phyloP scores from a whole-genome alignment of 2,888 invertebrate species.

The Alviniconcha strummeri region DNA sequence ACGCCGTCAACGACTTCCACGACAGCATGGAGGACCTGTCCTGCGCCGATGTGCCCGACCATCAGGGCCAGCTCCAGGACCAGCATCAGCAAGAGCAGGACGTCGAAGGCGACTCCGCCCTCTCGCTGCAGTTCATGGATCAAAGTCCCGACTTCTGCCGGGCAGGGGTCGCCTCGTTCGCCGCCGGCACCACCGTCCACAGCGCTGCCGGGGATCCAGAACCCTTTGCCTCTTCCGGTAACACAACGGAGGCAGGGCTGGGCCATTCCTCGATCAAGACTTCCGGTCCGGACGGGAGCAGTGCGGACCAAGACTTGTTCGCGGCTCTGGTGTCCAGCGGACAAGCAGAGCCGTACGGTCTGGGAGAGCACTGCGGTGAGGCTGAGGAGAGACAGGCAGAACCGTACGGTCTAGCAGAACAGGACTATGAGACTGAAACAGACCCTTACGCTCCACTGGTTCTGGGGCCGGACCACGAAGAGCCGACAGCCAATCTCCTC shows the following conservation, averaged over 20 bases:
- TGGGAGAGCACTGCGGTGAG: no score
- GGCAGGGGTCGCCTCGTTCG: neutral
- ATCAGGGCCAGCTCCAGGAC: constrained; percentile 33
- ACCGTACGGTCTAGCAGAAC: no score
- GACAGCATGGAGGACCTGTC: constrained; percentile 59
- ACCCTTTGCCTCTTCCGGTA: no score
- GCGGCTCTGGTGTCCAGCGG: no score
- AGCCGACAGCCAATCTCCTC: neutral
- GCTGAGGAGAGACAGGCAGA: no score
- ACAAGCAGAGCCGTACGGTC: no score
- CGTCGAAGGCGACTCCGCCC: neutral
- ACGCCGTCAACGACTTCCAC: constrained; percentile 53
- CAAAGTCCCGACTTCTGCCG: constrained; percentile 11
- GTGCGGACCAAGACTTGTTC: no score
- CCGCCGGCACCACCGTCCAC: no score
- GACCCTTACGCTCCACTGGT: neutral
- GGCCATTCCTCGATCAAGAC: no score
- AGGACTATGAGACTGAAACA: neutral
- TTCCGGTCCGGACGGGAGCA: no score
- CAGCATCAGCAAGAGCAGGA: constrained; percentile 6
- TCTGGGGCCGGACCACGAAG: neutral
- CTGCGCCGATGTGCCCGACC: constrained; percentile 47
- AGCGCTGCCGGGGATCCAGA: no score
- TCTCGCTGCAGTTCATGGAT: neutral
- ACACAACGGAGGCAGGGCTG: no score